These are phyloP conservation scores for Itoplectis maculator DNA, from an alignment of 2,888 invertebrate species.

Conservation along the genomic window DNA sequence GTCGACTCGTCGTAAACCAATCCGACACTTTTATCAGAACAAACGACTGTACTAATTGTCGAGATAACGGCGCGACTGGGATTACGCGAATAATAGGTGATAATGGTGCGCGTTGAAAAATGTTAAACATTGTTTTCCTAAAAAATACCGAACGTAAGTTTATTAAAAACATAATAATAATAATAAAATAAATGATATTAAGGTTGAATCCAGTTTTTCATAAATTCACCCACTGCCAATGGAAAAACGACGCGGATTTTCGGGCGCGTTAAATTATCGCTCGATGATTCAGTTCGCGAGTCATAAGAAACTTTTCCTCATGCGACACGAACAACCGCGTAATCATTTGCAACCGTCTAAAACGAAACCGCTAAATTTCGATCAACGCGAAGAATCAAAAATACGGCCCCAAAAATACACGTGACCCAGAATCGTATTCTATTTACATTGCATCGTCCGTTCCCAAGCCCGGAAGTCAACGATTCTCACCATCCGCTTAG, in stretches of 20 bases:
- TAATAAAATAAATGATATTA: too few relatives aligned
- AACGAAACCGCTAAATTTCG: too few relatives aligned
- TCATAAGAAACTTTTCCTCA: too few relatives aligned
- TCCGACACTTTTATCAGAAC: conserved; percentile 3
- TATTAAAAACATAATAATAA: too few relatives aligned
- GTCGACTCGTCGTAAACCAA: conserved; percentile 20
- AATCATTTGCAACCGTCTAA: too few relatives aligned
- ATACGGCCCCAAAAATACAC: conserved; percentile 8
- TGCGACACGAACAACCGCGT: too few relatives aligned
- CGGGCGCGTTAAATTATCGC: too few relatives aligned
- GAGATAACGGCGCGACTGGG: conserved; percentile 6
- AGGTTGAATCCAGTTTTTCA: too few relatives aligned
- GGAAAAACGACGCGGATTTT: too few relatives aligned
- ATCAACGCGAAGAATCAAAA: background rate
- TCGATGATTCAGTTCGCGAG: too few relatives aligned
- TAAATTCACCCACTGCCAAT: too few relatives aligned
- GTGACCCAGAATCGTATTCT: conserved; percentile 9
- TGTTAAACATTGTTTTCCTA: background rate
- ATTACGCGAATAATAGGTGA: background rate
- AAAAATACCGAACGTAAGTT: too few relatives aligned
- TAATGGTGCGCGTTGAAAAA: background rate
- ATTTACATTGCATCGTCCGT: conserved; percentile 1
- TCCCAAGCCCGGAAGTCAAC: background rate
- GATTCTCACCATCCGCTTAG: background rate
- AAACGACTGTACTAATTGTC: conserved; percentile 24